Evolutionary conservation across 37 sponge, comb jelly and placozoan species (phyloP), one percentile per base, ranked within the genome.

Genomic region (Beroe forskalii): DNA sequence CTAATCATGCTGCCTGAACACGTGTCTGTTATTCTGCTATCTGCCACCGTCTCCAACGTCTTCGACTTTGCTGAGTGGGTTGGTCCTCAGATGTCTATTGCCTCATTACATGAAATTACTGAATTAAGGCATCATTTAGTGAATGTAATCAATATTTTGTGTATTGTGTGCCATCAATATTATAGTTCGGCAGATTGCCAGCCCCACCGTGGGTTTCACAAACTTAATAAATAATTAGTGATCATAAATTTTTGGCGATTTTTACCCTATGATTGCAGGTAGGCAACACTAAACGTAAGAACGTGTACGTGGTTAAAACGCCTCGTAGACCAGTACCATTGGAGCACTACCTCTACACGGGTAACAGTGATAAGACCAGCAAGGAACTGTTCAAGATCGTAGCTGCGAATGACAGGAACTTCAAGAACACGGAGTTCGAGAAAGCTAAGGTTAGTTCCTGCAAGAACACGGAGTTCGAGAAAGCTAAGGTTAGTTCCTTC

Each of bases 41-140:
- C 97, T 43, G 99, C 99, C 2, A 99, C 99, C 76, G 97, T 99
- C 0, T 95, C 99, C 17, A 99, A 99, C 93, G 93, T 97, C 23
- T 92, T 90, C 76, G 96, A 96, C 89, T 99, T 99, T 94, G 99
- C 97, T 62, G 97, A 94, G 90, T 99, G 99, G 99, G 94, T 99
- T 37, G n/a, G n/a, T n/a, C n/a, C n/a, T n/a, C n/a, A n/a, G n/a
- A n/a, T n/a, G n/a, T 96, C n/a, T n/a, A n/a, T n/a, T n/a, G n/a
- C n/a, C n/a, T n/a, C n/a, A n/a, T n/a, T n/a, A 60, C 20, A 60
- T 60, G 20, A 60, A 19, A 60, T 19, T 23, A 60, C 19, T 23
- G 20, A n/a, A n/a, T n/a, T n/a, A n/a, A n/a, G n/a, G n/a, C n/a
- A n/a, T n/a, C n/a, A n/a, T n/a, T n/a, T n/a, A n/a, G n/a, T n/a